Percentiles rank a stretch among this genome's conserved stretches.
These are phyloP conservation scores for Ceyx erithaca DNA, from an alignment of 2,797 vertebrate genomes.

Conservation along the genomic window DNA sequence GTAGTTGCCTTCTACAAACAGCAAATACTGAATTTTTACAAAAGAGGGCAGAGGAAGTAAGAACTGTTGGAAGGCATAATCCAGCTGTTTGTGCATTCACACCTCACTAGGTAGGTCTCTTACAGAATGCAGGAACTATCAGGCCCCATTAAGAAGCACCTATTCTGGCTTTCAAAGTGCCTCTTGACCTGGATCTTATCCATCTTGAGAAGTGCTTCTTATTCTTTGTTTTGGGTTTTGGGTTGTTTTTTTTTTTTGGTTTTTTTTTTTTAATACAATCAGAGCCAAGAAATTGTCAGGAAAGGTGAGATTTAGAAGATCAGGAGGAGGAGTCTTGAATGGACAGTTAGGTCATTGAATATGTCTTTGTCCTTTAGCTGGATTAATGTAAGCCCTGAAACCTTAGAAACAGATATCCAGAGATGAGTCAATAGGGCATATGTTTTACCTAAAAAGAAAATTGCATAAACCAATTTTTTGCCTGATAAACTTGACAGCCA, in stretches of 20 bases:
- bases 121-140: not conserved
- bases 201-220: not conserved
- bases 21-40: not conserved
- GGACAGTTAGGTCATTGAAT: not conserved
- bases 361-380: not conserved
- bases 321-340: not conserved
- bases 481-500: not conserved
- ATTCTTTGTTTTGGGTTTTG: not conserved
- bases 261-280: not conserved
- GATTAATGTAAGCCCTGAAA: not conserved
- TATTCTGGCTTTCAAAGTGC: not conserved
- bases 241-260: too few relatives aligned
- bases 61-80: not conserved
- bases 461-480: not conserved
- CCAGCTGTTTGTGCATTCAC: not conserved
- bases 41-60: not conserved
- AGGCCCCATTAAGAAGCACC: not conserved
- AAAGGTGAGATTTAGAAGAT: not conserved
- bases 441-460: not conserved
- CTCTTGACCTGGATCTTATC: not conserved
- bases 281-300: not conserved
- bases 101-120: not conserved
- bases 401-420: not conserved
- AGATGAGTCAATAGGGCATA: not conserved
- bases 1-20: not conserved